A percentile compares a stretch with the other conserved stretches of the same genome.
These are phyloP conservation scores for Tetrao urogallus DNA, from an alignment of 2,113 vertebrate species.

Conservation along the genomic window DNA sequence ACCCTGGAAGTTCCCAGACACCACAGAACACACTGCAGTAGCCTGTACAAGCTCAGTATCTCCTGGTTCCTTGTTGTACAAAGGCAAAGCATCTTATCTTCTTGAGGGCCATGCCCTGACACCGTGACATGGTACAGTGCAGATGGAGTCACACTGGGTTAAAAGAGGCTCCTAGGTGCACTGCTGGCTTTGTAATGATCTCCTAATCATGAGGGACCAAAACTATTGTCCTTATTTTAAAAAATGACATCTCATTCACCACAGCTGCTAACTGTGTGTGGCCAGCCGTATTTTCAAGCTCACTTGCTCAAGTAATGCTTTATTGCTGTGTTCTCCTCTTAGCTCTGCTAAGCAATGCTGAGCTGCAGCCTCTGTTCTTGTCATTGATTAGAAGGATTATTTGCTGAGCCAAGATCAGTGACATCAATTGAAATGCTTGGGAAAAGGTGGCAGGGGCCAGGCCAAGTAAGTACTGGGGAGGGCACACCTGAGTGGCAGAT, in stretches of 20 bases:
- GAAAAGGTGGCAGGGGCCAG: not conserved
- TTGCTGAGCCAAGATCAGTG: slow-evolving; percentile 40
- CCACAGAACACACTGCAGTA: not conserved
- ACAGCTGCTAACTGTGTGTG: not conserved
- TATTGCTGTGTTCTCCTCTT: not conserved
- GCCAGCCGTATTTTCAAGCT: not conserved
- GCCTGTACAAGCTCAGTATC: not conserved
- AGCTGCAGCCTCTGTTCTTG: slow-evolving; percentile 31
- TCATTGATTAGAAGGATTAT: slow-evolving; percentile 52
- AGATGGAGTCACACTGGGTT: not conserved
- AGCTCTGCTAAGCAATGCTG: not conserved
- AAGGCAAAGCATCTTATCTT: not conserved
- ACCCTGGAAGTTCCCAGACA: not conserved
- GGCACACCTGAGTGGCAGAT: not conserved
- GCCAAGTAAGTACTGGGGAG: not conserved
- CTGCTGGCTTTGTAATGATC: not conserved
- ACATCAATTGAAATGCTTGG: slow-evolving; percentile 41
- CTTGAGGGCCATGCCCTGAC: not conserved
- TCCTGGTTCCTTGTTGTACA: not conserved
- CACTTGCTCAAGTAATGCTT: not conserved
- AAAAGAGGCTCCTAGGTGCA: not conserved
- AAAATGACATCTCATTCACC: not conserved
- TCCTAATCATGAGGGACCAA: not conserved
- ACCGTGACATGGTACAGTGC: not conserved
- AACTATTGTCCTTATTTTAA: not conserved